Base-by-base conservation (phyloP, 2,888 invertebrate species). In the Eupsilia transversa region DNA sequence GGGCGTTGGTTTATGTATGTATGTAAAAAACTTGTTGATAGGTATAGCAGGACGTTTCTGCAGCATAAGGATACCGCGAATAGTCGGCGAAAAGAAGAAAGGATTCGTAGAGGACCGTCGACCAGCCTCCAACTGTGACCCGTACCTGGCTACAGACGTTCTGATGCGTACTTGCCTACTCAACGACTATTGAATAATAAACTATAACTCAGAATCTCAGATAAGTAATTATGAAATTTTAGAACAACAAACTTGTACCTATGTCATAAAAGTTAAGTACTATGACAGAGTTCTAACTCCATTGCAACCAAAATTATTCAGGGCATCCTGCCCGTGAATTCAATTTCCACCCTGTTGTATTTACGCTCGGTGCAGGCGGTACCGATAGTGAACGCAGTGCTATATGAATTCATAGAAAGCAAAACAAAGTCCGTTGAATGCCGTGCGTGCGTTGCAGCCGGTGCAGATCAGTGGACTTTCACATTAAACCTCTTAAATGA, bases 81-180 rank as follows among this genome's bases (percentile, higher is more conserved):
- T 97, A 30, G 98, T 99, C 46, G 98, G 98, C 41, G 98, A 98
- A 88, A 98, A 98, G 14, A 98, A 98, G 93, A 98, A 98, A 92
- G 99, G 99, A 27, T 99, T 99, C 92, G 96, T 99, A 85, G 99
- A 99, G 94, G 99, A 99, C 96, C 97, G 99, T 82, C 97, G 99
- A 89, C 99, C 99, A 30, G 97, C 98, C 66, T 98, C 98, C 85
- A 99, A 99, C 94, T 99, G 98, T 95, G 99, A 99, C 95, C 99
- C 99, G 0, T 99, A 99, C 94, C 95, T 97, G 2, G 99, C 99
- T 56, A 96, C 97, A 80, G 97, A 98, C 92, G 98, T 98, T 23
- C 97, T 99, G 77, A 97, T 99, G 88, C 97, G 98, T 89, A 99
- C 99, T 70, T 97, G 98, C 92, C 97, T 99, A 85, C 97, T 98